These are phyloP conservation scores for Drosophila meridionalis DNA, from an alignment of 2,888 invertebrate species.

Conservation along the genomic window DNA sequence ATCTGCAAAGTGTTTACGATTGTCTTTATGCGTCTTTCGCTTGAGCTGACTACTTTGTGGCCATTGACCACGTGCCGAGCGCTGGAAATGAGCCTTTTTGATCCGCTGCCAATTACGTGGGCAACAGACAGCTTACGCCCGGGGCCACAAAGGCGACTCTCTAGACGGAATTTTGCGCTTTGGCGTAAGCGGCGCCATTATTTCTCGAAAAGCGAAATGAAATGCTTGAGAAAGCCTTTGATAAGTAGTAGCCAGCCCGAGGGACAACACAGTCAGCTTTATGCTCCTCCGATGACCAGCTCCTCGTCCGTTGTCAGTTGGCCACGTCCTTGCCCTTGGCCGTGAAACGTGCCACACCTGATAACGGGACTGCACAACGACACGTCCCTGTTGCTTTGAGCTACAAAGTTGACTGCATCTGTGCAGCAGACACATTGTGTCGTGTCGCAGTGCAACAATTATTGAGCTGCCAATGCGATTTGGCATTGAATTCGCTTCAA, in stretches of 20 bases:
- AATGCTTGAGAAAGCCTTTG: slow-evolving; percentile 42
- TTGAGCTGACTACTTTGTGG: not conserved
- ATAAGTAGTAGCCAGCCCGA: slow-evolving; percentile 30
- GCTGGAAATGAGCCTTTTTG: slow-evolving; percentile 41
- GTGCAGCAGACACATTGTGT: slow-evolving; percentile 1
- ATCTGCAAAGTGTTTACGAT: slow-evolving; percentile 18
- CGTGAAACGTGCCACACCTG: slow-evolving; percentile 1
- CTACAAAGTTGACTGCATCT: slow-evolving; percentile 29
- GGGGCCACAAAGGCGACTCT: slow-evolving; percentile 27
- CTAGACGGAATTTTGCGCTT: slow-evolving; percentile 25
- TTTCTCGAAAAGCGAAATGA: slow-evolving; percentile 16
- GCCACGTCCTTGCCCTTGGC: not conserved
- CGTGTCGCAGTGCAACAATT: slow-evolving; percentile 8
- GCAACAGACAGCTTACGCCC: slow-evolving; percentile 47
- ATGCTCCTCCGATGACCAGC: not conserved
- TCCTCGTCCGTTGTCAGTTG: not conserved
- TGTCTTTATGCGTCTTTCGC: not conserved
- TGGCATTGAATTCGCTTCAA: not conserved
- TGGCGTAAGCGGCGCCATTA: slow-evolving; percentile 27
- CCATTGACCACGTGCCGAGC: slow-evolving; percentile 17
- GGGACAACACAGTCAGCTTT: slow-evolving; percentile 29
- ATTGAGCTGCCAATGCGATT: slow-evolving; percentile 24
- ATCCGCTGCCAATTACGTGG: slow-evolving; percentile 55
- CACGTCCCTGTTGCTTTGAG: slow-evolving; percentile 1
- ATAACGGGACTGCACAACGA: not conserved